These are phyloP conservation scores for Mamestra brassicae DNA, from an alignment of 2,888 invertebrate genomes.

Conservation along the genomic window DNA sequence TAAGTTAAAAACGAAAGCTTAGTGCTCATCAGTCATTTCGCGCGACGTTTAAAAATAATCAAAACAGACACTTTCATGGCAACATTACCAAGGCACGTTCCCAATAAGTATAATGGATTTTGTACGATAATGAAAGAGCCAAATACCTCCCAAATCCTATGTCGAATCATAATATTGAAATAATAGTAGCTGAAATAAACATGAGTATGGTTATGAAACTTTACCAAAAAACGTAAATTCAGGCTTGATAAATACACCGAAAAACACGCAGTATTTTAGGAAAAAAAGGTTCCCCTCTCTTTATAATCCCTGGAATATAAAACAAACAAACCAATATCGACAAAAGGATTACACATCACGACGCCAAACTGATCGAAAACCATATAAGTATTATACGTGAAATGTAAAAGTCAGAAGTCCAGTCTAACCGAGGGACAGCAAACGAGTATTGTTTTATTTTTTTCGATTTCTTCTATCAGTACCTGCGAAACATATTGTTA, in stretches of 20 bases:
- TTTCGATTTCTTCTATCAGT: not conserved
- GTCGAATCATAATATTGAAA: no score
- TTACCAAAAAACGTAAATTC: not conserved
- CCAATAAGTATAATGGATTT: no score
- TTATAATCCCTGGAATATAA: not conserved
- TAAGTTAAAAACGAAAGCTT: not conserved
- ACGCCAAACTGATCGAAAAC: not conserved
- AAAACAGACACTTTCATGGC: not conserved
- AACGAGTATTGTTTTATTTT: not conserved
- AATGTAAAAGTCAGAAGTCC: not conserved
- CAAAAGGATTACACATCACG: no score
- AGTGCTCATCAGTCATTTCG: not conserved
- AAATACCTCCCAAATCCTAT: not conserved
- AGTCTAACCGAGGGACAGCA: not conserved
- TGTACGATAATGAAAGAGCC: no score
- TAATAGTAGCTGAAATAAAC: not conserved
- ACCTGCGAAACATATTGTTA: not conserved
- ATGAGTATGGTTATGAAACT: not conserved
- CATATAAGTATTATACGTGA: not conserved
- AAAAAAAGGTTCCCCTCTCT: not conserved
- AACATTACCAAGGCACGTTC: not conserved
- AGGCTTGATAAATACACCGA: not conserved
- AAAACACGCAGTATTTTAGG: not conserved
- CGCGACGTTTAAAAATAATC: not conserved
- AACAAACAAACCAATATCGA: not conserved